phyloP scores from a whole-genome alignment of 2,113 vertebrate genomes.

The Marmota monax region DNA sequence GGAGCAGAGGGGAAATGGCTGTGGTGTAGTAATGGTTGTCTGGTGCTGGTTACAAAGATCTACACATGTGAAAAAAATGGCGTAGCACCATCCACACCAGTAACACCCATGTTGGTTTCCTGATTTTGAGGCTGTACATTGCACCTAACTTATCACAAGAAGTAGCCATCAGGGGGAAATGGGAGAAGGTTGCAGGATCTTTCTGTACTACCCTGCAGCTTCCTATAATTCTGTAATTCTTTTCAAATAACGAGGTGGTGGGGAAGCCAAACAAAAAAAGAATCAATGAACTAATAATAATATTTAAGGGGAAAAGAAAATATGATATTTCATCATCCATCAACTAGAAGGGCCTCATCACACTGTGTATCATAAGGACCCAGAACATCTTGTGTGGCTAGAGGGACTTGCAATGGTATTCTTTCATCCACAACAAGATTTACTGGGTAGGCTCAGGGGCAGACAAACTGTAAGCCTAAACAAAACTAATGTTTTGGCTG shows the following conservation, averaged over 20 bases:
- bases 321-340: not conserved
- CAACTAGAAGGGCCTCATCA: not conserved
- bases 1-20: not conserved
- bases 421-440: not conserved
- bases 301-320: constrained; percentile 29
- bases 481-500: too few species aligned
- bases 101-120: not conserved
- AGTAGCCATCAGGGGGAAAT: not conserved
- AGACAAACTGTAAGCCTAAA: not conserved
- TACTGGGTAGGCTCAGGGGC: not conserved
- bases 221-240: not conserved
- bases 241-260: not conserved
- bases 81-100: not conserved
- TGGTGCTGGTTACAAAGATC: not conserved
- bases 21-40: not conserved
- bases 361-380: not conserved
- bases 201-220: not conserved
- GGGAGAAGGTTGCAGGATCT: not conserved
- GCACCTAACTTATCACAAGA: not conserved
- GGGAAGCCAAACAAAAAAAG: not conserved
- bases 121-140: not conserved
- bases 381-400: not conserved
- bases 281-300: not conserved
- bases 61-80: not conserved
- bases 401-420: not conserved